phyloP scores from a whole-genome alignment of 1,140 invertebrate species.

The Drosophila burlai region DNA sequence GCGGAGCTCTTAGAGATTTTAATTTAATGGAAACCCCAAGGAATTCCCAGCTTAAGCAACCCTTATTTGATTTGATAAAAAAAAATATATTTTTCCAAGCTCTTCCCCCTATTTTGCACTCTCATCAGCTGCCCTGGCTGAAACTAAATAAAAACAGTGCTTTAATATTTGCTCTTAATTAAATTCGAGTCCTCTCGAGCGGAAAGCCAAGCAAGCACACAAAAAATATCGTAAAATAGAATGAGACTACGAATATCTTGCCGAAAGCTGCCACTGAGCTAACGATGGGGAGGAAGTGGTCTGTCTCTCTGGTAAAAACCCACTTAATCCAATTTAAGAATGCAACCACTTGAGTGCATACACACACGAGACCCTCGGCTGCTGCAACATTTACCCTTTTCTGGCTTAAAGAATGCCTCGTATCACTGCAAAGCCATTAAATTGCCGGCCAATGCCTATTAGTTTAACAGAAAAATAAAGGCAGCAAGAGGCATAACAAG shows the following conservation, averaged over 20 bases:
- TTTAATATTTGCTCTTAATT: slow-evolving; percentile 80
- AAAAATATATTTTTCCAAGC: not conserved
- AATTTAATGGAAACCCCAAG: not conserved
- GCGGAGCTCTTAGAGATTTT: not conserved
- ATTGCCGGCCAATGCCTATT: slow-evolving; percentile 46
- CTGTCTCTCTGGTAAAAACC: slow-evolving; percentile 58
- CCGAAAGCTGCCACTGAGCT: slow-evolving; percentile 25
- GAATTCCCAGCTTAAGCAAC: not conserved
- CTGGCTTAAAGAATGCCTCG: slow-evolving; percentile 48
- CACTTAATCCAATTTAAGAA: slow-evolving; percentile 82
- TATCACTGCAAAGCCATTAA: slow-evolving; percentile 61
- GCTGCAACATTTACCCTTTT: slow-evolving; percentile 25
- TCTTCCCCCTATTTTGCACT: slow-evolving; percentile 1
- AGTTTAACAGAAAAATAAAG: slow-evolving; percentile 19
- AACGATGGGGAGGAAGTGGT: slow-evolving; percentile 3
- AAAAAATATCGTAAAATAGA: slow-evolving; percentile 28
- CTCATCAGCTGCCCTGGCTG: slow-evolving; percentile 3
- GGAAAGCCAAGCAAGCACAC: slow-evolving; percentile 56
- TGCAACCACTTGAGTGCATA: slow-evolving; percentile 76
- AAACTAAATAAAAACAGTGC: slow-evolving; percentile 59
- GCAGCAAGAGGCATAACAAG: not conserved
- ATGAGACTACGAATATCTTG: slow-evolving; percentile 41
- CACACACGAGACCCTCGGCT: slow-evolving; percentile 20
- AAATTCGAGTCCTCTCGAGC: slow-evolving; percentile 70
- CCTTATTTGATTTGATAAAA: not conserved